A percentile compares a stretch with the other conserved stretches of the same genome.
Evolutionary conservation across 2,113 vertebrate species (phyloP).

Genomic region (Myrmophylax atrothorax): DNA sequence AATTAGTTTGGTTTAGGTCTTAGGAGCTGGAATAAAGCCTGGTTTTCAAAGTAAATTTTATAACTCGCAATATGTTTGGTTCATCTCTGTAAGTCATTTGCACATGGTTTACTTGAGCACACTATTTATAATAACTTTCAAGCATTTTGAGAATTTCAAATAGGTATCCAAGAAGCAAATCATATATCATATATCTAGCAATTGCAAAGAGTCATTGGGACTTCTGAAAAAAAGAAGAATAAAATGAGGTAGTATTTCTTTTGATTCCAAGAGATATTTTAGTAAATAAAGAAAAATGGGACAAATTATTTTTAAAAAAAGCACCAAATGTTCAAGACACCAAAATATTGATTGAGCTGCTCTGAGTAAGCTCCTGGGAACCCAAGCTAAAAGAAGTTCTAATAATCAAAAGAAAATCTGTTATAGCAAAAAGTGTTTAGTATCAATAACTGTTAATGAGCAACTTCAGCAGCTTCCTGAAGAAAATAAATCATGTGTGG

Average conservation of each 20-base stretch:
- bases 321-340: not conserved
- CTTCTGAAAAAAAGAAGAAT: not conserved
- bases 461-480: constrained; percentile 2
- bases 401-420: constrained; percentile 8
- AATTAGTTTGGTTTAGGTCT: not conserved
- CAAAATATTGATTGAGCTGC: not conserved
- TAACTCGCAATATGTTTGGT: not conserved
- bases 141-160: not conserved
- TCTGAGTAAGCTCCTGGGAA: not conserved
- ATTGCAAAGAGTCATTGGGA: not conserved
- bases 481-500: constrained; percentile 3
- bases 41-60: not conserved
- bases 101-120: not conserved
- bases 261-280: not conserved
- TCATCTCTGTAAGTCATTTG: not conserved
- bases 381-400: not conserved
- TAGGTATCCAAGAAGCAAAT: not conserved
- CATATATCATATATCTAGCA: not conserved
- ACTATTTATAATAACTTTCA: not conserved
- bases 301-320: not conserved
- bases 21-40: not conserved
- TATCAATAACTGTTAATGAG: constrained; percentile 26
- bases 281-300: constrained; percentile 49
- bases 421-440: not conserved
- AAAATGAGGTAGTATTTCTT: not conserved